A percentile compares a stretch with the other conserved stretches of the same genome.
Conservation (phyloP, 1,140 invertebrate genomes). For the Pogonomyrmex barbatus region DNA sequence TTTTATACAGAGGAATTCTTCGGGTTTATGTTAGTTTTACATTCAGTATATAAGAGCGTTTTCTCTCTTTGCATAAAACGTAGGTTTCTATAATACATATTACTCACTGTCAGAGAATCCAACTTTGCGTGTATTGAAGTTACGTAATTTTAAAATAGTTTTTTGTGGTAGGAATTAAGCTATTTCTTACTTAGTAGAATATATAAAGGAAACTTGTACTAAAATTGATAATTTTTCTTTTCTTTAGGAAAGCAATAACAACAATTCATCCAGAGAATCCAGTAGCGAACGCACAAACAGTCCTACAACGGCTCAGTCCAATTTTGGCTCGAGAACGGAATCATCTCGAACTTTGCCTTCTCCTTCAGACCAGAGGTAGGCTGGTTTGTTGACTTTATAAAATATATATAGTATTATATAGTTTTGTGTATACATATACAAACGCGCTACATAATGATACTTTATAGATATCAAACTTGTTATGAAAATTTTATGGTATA, state of each 20-base stretch:
- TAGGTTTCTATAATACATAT: conserved; percentile 27
- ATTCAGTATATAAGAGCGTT: conserved; percentile 42
- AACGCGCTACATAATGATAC: neutral
- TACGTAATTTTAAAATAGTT: conserved; percentile 65
- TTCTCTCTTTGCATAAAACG: conserved; percentile 26
- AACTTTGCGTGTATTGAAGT: conserved; percentile 62
- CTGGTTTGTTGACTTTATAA: conserved; percentile 76
- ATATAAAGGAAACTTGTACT: conserved; percentile 54
- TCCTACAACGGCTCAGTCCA: conserved; percentile 60
- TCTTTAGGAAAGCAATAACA: conserved; percentile 85
- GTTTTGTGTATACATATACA: neutral
- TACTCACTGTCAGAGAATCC: conserved; percentile 30
- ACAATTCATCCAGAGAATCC: conserved; percentile 82
- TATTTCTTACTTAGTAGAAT: conserved; percentile 60
- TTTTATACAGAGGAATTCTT: conserved; percentile 41
- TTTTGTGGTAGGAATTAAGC: conserved; percentile 57
- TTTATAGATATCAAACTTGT: conserved; percentile 1
- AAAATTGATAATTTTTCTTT: conserved; percentile 72
- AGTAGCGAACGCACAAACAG: conserved; percentile 79
- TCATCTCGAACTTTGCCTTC: conserved; percentile 71
- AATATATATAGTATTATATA: neutral
- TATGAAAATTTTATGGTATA: conserved; percentile 1
- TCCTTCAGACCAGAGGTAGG: conserved; percentile 83
- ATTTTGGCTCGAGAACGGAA: conserved; percentile 68
- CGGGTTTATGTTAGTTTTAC: conserved; percentile 48